Evolutionary conservation across 2,797 vertebrate species (phyloP).

Genomic region (Bradypodion ventrale): DNA sequence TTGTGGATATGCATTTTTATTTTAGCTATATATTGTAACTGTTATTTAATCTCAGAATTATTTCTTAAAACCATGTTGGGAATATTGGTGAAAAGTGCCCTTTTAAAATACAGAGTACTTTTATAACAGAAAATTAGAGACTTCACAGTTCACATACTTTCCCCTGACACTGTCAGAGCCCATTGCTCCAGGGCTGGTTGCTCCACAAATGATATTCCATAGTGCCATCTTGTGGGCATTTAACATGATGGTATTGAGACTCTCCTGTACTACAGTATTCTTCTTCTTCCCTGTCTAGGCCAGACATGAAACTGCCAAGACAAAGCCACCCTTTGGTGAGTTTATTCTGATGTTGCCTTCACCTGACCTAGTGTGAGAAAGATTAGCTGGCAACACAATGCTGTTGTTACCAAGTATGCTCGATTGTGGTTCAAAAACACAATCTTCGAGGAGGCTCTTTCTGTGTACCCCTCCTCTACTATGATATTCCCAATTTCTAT

Average conservation of each 20-base stretch:
- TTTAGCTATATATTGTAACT: not conserved
- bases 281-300: too few relatives aligned
- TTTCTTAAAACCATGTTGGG: not conserved
- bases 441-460: too few relatives aligned
- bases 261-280: too few relatives aligned
- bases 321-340: too few relatives aligned
- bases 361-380: too few relatives aligned
- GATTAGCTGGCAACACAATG: too few relatives aligned
- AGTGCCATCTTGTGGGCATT: slow-evolving; percentile 14
- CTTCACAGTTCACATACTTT: not conserved
- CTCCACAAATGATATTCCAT: not conserved
- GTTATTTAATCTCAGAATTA: not conserved
- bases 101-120: not conserved
- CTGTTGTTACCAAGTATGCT: too few relatives aligned
- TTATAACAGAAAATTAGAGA: not conserved
- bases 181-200: rapidly evolving
- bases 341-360: too few relatives aligned
- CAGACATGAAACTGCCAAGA: too few relatives aligned
- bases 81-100: not conserved
- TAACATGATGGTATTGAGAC: not conserved
- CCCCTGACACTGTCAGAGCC: not conserved
- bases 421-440: too few relatives aligned
- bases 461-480: too few relatives aligned
- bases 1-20: not conserved
- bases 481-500: too few relatives aligned